Base-by-base conservation (phyloP, 1,140 invertebrate genomes). In the Drosophila tristis region DNA sequence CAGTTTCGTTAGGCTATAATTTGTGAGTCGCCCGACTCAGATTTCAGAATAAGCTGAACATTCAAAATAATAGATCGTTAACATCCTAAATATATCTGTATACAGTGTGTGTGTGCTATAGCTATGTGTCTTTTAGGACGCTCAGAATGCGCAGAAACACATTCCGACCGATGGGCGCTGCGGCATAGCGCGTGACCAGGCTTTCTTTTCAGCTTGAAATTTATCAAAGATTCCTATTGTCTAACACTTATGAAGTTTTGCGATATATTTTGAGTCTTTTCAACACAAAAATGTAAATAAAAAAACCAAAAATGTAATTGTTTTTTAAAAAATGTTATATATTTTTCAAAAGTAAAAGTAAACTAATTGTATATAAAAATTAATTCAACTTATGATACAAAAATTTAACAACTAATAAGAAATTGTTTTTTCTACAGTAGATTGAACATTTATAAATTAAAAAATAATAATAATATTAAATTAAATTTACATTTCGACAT, bases 321-420 rank as follows among this genome's bases (percentile, higher is more conserved):
- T 71, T 78, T 62, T 81, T 75, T 72, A 56, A 61, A 73, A 81
- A 86, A 81, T 87, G 82, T 86, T 87, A 87, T 87, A 87, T 87
- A 82, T 87, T 87, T 79, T 86, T 60, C 66, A 76, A 78, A 77
- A 76, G 80, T 87, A 82, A 87, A 79, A 63, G 81, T 39, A 39
- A 62, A 56, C 81, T 87, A 87, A 78, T 73, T 74, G 35, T 39
- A 89, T 89, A 82, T 82, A 80, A 82, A 87, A 80, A 75, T 51
- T 60, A 65, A 56, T 57, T 53, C 39, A 57, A 53, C 61, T 58
- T 74, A 67, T 43, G 59, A 50, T 71, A 45, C 25, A 59, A 44
- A 72, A 50, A 4, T 48, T 60, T 67, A 76, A 55, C 39, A 77
- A 77, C 64, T 80, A 86, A 71, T 66, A 80, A 72, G 61, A 70